phyloP scores from a whole-genome alignment of 2,113 vertebrate species.

The Hydrochoerus hydrochaeris region DNA sequence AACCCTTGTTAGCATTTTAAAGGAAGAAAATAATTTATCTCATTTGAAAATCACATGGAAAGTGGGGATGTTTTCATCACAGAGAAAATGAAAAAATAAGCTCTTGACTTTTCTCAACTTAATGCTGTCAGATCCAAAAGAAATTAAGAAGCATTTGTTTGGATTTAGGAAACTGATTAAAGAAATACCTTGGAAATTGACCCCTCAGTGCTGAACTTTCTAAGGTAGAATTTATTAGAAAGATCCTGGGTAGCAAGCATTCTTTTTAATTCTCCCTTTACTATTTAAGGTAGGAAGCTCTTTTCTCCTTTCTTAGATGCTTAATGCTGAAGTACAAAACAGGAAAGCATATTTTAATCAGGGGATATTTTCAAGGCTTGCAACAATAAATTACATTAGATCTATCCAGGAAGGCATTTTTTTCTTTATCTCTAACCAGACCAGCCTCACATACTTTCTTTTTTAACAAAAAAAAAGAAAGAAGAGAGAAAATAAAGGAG shows the following conservation, averaged over 20 bases:
- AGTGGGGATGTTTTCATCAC: slow-evolving; percentile 80
- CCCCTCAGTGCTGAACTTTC: slow-evolving; percentile 52
- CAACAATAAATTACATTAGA: not conserved
- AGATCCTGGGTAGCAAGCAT: not conserved
- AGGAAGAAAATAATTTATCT: slow-evolving; percentile 83
- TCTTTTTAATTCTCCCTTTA: slow-evolving; percentile 38
- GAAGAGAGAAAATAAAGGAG: slow-evolving; percentile 60
- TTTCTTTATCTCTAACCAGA: slow-evolving; percentile 19
- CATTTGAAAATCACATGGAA: slow-evolving; percentile 82
- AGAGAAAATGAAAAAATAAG: slow-evolving; percentile 79
- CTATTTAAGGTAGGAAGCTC: slow-evolving; percentile 52
- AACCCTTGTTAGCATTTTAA: slow-evolving; percentile 76
- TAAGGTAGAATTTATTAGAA: slow-evolving; percentile 64
- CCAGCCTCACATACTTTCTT: slow-evolving; percentile 33
- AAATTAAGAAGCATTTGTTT: slow-evolving; percentile 79
- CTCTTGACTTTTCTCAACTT: slow-evolving; percentile 79
- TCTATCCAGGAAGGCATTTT: slow-evolving; percentile 34
- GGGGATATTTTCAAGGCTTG: slow-evolving; percentile 56
- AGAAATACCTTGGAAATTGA: slow-evolving; percentile 81
- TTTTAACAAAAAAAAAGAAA: slow-evolving; percentile 55
- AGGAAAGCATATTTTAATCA: slow-evolving; percentile 67
- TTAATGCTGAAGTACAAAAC: slow-evolving; percentile 57
- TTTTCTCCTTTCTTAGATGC: slow-evolving; percentile 58
- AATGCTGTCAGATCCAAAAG: slow-evolving; percentile 80
- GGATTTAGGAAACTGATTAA: slow-evolving; percentile 77